Evolutionary conservation across 2,113 vertebrate species (phyloP).

Genomic region (Apteryx mantelli): DNA sequence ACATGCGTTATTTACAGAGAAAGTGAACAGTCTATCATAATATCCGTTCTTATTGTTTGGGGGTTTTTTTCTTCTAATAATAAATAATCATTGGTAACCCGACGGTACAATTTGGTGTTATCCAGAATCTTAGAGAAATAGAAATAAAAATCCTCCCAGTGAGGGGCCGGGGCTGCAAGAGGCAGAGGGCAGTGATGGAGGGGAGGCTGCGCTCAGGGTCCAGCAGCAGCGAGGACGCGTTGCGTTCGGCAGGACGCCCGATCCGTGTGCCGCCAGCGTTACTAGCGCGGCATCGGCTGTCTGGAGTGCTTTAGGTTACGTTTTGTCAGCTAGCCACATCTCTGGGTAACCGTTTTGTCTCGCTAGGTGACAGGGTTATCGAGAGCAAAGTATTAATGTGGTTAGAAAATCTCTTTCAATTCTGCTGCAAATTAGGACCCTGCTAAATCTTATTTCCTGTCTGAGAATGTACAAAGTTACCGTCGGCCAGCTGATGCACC

Average conservation of each 20-base stretch:
- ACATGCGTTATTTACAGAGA: neutral
- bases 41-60: neutral
- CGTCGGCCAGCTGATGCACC: neutral
- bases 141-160: neutral
- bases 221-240: neutral
- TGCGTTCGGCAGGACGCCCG: neutral
- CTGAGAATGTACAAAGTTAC: accelerated
- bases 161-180: neutral
- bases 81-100: neutral
- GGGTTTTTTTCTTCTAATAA: neutral
- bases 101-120: neutral
- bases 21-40: neutral
- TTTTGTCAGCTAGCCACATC: neutral
- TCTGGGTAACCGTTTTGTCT: neutral
- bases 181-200: neutral
- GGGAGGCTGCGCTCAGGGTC: neutral
- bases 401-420: neutral
- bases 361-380: neutral
- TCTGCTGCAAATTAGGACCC: neutral
- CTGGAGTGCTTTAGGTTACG: neutral
- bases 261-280: accelerated
- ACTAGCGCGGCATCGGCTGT: neutral
- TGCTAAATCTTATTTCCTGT: neutral
- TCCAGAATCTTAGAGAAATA: neutral
- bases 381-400: neutral